Evolutionary conservation across 64 coral and sea anemone genomes (phyloP).

Genomic region (Stylophora pistillata): DNA sequence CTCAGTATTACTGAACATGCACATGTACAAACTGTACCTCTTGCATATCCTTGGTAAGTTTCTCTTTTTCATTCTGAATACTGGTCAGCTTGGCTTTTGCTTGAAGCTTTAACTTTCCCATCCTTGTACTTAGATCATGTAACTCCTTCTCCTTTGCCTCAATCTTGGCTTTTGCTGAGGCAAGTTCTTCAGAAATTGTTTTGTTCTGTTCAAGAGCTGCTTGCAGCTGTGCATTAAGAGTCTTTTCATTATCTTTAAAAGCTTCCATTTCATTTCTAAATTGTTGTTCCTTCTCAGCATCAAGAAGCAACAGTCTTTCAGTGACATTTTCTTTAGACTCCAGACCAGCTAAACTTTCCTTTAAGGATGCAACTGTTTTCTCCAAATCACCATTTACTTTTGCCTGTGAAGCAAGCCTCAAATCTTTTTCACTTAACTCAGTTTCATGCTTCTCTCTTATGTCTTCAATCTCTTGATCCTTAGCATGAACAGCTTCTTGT

Average conservation of each 20-base stretch:
- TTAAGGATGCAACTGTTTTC: conserved; percentile 16
- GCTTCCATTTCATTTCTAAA: conserved; percentile 59
- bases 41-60: conserved; percentile 66
- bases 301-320: conserved; percentile 59
- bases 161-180: conserved; percentile 34
- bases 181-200: conserved; percentile 43
- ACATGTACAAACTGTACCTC: neutral
- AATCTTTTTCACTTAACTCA: conserved; percentile 54
- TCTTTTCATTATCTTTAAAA: conserved; percentile 53
- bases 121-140: conserved; percentile 47
- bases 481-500: conserved; percentile 13
- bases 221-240: conserved; percentile 39
- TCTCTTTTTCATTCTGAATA: conserved; percentile 74
- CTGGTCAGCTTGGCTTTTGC: conserved; percentile 73
- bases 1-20: too few species aligned
- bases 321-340: conserved; percentile 35
- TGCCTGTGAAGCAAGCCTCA: neutral
- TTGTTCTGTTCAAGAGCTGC: conserved; percentile 26
- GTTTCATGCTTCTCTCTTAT: conserved; percentile 51
- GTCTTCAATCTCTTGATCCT: conserved; percentile 38
- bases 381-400: conserved; percentile 14
- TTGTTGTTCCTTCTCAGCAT: conserved; percentile 68
- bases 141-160: conserved; percentile 62
- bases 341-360: conserved; percentile 49
- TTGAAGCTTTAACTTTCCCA: conserved; percentile 71